A percentile compares a stretch with the other conserved stretches of the same genome.
Evolutionary conservation across 2,113 vertebrate species (phyloP).

Genomic region (Labeo catla): DNA sequence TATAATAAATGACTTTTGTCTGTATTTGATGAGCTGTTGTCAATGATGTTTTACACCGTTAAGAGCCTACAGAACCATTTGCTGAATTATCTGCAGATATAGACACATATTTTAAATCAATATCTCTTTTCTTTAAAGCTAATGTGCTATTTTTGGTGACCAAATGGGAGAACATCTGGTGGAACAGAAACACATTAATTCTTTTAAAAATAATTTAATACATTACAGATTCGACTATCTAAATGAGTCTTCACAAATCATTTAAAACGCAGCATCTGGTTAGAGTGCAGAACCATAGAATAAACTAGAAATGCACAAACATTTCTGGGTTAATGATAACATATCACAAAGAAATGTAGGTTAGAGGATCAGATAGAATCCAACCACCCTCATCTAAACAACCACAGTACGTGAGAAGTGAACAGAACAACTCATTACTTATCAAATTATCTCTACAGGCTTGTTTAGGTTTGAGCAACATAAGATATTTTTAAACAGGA

Average conservation of each 20-base stretch:
- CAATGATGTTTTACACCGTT: background rate
- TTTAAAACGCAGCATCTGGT: background rate
- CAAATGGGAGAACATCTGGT: conserved; percentile 25
- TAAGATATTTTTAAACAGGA: background rate
- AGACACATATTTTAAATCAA: background rate
- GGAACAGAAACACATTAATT: background rate
- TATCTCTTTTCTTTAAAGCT: conserved; percentile 6
- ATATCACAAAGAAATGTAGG: conserved; percentile 7
- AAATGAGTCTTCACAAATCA: background rate
- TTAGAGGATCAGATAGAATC: conserved; percentile 2
- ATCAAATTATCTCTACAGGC: conserved; percentile 11
- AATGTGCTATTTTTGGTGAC: background rate
- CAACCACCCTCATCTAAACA: conserved; percentile 14
- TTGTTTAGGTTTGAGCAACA: conserved; percentile 15
- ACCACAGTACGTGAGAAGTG: background rate
- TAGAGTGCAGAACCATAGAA: background rate
- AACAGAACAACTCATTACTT: background rate
- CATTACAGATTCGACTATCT: background rate
- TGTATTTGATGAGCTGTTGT: background rate
- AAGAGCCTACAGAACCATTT: background rate
- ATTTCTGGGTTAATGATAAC: conserved; percentile 35
- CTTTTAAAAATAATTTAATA: background rate
- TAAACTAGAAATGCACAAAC: background rate
- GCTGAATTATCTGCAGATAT: background rate
- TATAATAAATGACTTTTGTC: background rate